Evolutionary conservation across 2,888 invertebrate species (phyloP).

Genomic region (Eupithecia vulgata): DNA sequence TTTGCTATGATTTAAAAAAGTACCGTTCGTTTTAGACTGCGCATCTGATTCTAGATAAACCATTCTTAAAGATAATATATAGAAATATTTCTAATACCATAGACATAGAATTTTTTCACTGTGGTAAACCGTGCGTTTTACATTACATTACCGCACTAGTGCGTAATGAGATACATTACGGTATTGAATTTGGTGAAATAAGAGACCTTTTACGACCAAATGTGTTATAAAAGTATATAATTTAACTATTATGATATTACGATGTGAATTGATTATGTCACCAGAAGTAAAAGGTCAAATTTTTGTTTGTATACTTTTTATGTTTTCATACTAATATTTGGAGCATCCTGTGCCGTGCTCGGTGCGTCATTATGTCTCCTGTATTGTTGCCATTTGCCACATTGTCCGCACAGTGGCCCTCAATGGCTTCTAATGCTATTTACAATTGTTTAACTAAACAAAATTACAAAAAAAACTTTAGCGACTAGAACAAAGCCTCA

Average conservation of each 20-base stretch:
- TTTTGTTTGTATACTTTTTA: neutral
- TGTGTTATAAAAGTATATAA: too few species aligned
- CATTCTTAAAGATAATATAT: too few species aligned
- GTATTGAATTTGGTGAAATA: too few species aligned
- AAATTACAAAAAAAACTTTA: conserved; percentile 30
- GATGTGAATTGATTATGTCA: conserved; percentile 3
- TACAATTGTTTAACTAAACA: conserved; percentile 60
- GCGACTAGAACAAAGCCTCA: conserved; percentile 60
- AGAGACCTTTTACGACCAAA: too few species aligned
- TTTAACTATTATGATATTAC: conserved; percentile 8
- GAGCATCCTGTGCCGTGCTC: conserved; percentile 32
- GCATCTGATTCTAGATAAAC: too few species aligned
- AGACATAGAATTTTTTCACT: too few species aligned
- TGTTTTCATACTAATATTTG: neutral
- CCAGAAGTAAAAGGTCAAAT: neutral
- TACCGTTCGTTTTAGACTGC: too few species aligned
- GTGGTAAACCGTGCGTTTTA: too few species aligned
- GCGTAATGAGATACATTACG: too few species aligned
- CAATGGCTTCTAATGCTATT: conserved; percentile 68
- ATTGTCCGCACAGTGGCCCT: conserved; percentile 73
- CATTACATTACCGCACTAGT: too few species aligned
- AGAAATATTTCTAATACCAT: too few species aligned
- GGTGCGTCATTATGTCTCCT: conserved; percentile 49
- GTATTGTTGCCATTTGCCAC: conserved; percentile 51
- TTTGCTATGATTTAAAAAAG: too few species aligned